A percentile compares a stretch with the other conserved stretches of the same genome.
phyloP scores from a whole-genome alignment of 2,113 vertebrate species.

The Leucosticte australis region DNA sequence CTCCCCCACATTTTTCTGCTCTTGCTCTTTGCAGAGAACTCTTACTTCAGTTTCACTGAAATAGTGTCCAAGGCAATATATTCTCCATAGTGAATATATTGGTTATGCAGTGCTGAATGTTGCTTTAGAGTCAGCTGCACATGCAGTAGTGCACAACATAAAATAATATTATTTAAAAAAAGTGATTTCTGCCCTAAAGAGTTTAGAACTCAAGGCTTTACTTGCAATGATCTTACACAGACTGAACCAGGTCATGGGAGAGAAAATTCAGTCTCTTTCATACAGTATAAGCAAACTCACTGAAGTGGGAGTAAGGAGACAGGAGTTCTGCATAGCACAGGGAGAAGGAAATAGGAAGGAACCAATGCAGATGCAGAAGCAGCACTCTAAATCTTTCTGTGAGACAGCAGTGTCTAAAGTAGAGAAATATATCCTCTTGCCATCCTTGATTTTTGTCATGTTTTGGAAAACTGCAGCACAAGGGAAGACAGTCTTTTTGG shows the following conservation, averaged over 20 bases:
- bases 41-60: rapidly evolving
- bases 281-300: background rate
- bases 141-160: background rate
- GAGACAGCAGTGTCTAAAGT: background rate
- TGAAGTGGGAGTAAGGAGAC: background rate
- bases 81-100: rapidly evolving
- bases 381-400: background rate
- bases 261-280: background rate
- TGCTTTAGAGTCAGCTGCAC: background rate
- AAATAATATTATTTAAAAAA: background rate
- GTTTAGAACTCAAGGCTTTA: background rate
- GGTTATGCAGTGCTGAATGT: background rate
- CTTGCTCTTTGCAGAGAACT: background rate
- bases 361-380: background rate
- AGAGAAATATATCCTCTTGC: background rate
- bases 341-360: background rate
- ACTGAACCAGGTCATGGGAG: rapidly evolving
- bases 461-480: background rate
- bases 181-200: background rate
- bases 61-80: background rate
- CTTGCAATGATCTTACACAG: background rate
- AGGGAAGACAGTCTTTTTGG: background rate
- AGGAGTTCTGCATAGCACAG: background rate
- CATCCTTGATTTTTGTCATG: background rate
- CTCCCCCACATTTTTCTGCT: background rate